These are phyloP conservation scores for Liposcelis brunnea DNA, from an alignment of 2,888 invertebrate species.

Conservation along the genomic window DNA sequence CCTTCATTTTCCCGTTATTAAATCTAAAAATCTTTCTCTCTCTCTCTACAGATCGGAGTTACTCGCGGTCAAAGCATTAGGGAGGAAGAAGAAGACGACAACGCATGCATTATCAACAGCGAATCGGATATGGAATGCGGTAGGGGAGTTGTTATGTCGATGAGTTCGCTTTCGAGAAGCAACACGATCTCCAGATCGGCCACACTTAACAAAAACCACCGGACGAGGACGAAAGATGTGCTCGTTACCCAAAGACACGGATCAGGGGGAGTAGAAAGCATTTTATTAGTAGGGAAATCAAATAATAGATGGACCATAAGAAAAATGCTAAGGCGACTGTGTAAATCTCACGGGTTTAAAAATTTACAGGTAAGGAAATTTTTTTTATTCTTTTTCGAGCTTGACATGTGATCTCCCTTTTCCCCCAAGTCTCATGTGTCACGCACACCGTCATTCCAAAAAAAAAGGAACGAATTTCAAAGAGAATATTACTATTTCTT, in stretches of 20 bases:
- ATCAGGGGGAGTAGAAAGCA: constrained; percentile 15
- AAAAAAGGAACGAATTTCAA: no score
- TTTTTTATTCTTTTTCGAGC: constrained; percentile 10
- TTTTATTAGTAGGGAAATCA: constrained; percentile 13
- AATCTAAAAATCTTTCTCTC: no score
- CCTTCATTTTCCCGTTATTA: no score
- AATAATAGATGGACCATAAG: constrained; percentile 27
- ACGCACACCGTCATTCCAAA: no score
- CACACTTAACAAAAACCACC: neutral
- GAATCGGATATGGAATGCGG: constrained; percentile 10
- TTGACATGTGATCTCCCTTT: no score
- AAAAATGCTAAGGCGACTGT: constrained; percentile 37
- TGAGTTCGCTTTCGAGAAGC: neutral
- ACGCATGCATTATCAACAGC: constrained; percentile 3
- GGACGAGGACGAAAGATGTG: neutral
- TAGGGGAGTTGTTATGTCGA: constrained; percentile 10
- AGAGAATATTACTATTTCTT: no score
- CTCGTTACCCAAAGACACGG: constrained; percentile 4
- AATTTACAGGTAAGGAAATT: constrained; percentile 50
- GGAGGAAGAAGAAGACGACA: constrained; percentile 19
- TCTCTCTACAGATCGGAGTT: constrained; percentile 1
- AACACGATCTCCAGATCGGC: neutral
- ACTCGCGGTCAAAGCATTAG: constrained; percentile 17
- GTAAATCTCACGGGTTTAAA: constrained; percentile 58
- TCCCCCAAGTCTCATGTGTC: no score